These are phyloP conservation scores for Bos taurus DNA, from an alignment of 2,113 vertebrate genomes.

Conservation along the genomic window ARS-UCD2.0 NC_037334.1:45691001-45691500, in stretches of 20 bases:
- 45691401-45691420: neutral
- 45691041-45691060: neutral
- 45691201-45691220: neutral
- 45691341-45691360: neutral
- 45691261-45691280: neutral
- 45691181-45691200: neutral
- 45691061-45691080: neutral
- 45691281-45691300: neutral
- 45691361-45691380: neutral
- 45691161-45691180: neutral
- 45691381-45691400: neutral
- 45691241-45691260: neutral
- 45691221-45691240: neutral
- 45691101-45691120: neutral
- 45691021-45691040: neutral
- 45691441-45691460: neutral
- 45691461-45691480: neutral
- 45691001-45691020: fast-evolving
- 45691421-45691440: neutral
- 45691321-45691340: neutral
- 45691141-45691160: neutral
- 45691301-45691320: neutral
- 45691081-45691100: neutral
- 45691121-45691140: neutral
- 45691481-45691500: neutral